Evolutionary conservation across 37 sponge, comb jelly and placozoan genomes (phyloP), one percentile per base, ranked within the genome.

Genomic region (Haliclona indistincta): DNA sequence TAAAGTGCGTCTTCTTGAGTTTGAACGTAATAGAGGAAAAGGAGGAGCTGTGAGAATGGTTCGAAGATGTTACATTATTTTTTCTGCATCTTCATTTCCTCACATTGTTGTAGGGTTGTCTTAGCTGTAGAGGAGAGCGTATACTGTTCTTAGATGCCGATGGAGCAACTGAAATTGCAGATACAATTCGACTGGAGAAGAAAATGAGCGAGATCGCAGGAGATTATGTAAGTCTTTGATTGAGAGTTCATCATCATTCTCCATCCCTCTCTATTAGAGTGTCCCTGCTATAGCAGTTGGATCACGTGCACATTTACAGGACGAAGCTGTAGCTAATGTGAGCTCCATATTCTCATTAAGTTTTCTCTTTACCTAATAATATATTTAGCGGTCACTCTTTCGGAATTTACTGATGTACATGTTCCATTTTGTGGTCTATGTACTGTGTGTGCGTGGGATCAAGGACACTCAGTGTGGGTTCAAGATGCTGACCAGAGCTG

Each of bases 381-480:
- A 4, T 43, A 26, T 54, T 22, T 43, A 93, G 94, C 64, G 99
- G 36, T 93, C 94, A 30, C 71, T 93, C 53, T 71, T 98, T 38
- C 82, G 99, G 10, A 98, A 92, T 72, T 61, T 98, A 23, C 81
- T 98, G 55, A 98, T 95, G 99, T 76, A 90, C 43, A 94, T 86
- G 30, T 98, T 98, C 53, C 99, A 98, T 62, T 56, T 98, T 29
- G 65, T 90, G 54, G 99, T 98, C 34, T 84, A 71, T 45, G 7
- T 95, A 13, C 79, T 98, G 32, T 93, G 94, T 77, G 93, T 95
- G 17, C 73, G 75, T n/a, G 90, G 88, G n/a, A 70, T 98, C 34
- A 80, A 78, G 54, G 99, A 98, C 77, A 98, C 99, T 1, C 97
- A 98, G 87, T 98, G 99, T 90, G 99, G 99, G 28, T 98, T 98